Evolutionary conservation across 2,113 vertebrate genomes (phyloP).

Genomic region (Nestor notabilis): DNA sequence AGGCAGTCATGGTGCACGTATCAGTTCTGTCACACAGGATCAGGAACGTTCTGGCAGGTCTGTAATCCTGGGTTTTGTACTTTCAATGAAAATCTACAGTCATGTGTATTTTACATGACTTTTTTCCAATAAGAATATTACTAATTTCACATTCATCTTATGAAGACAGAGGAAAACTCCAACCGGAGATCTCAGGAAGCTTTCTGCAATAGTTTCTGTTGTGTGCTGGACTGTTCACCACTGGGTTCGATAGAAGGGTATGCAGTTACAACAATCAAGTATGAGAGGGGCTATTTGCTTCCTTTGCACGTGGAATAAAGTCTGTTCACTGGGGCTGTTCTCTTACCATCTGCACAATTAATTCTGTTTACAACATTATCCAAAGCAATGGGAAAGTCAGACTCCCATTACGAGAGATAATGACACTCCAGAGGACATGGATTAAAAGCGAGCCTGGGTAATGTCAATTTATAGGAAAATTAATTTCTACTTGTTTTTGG

Average conservation of each 20-base stretch:
- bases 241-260: neutral
- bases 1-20: neutral
- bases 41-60: neutral
- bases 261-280: neutral
- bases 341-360: conserved; percentile 1
- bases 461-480: neutral
- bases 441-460: neutral
- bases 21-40: neutral
- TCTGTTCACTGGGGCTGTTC: neutral
- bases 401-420: neutral
- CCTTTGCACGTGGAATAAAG: neutral
- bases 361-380: neutral
- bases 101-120: neutral
- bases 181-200: neutral
- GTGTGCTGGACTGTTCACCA: neutral
- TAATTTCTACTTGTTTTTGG: neutral
- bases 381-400: conserved; percentile 12
- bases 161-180: neutral
- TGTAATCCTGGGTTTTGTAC: neutral
- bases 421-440: neutral
- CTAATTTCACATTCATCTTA: neutral
- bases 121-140: neutral
- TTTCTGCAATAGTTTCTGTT: neutral
- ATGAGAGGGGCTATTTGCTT: neutral
- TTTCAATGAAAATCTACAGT: neutral